Evolutionary conservation across 1,140 invertebrate genomes (phyloP).

Genomic region (Drosophila quadrilineata): DNA sequence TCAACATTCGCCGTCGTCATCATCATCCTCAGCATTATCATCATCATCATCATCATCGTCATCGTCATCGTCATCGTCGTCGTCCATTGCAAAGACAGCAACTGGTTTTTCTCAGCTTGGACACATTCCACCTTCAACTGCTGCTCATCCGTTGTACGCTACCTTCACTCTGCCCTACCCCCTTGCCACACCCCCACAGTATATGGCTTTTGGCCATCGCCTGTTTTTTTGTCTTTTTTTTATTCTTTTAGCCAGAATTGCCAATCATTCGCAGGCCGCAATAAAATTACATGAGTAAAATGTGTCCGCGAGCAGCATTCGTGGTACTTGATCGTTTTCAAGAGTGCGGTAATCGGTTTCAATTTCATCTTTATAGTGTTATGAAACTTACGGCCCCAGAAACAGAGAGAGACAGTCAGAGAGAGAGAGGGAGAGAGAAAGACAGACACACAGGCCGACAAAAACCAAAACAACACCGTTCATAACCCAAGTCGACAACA

Average conservation of each 20-base stretch:
- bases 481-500: neutral
- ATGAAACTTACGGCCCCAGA: constrained; percentile 57
- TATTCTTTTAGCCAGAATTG: constrained; percentile 77
- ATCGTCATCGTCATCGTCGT: constrained; percentile 16
- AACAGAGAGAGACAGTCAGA: neutral
- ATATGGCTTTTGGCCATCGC: constrained; percentile 7
- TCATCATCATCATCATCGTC: constrained; percentile 7
- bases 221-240: too few species aligned
- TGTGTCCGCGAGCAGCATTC: constrained; percentile 77
- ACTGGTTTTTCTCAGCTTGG: constrained; percentile 67
- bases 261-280: constrained; percentile 75
- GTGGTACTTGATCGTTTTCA: constrained; percentile 78
- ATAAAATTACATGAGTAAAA: constrained; percentile 80
- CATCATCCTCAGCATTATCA: constrained; percentile 10
- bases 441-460: too few species aligned
- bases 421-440: too few species aligned
- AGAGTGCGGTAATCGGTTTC: constrained; percentile 80
- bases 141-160: neutral
- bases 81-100: constrained; percentile 50
- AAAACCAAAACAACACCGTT: neutral
- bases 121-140: constrained; percentile 17
- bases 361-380: constrained; percentile 79
- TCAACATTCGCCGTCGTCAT: constrained; percentile 10
- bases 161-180: neutral
- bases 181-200: neutral